Evolutionary conservation across 2,113 vertebrate species (phyloP), one percentile per base, ranked within the genome.

Genomic region (Copsychus sechellarum): DNA sequence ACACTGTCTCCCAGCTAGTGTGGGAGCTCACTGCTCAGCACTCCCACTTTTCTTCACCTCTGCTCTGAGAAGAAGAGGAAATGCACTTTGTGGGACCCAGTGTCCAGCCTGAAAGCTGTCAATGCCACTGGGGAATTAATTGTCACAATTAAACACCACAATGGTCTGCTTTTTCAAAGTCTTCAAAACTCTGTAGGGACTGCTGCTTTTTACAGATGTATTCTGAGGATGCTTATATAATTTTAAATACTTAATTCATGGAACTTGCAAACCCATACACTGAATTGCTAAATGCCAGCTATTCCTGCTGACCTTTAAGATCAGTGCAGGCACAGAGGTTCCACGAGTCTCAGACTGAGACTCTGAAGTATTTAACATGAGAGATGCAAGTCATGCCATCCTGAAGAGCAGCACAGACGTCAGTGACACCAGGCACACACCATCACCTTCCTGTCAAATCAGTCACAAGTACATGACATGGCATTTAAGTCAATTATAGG

Each of bases 61-160:
- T 47, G 8, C 21, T 61, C 70, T 4, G 8, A 80, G 71, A 14
- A 43, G 12, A 48, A 28, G 28, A 79, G 18, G 11, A 58, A 76
- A 40, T 1, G 7, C 4, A 7, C 53, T 64, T 36, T 31, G 29
- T 38, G n/a, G 24, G 33, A 29, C 18, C 0, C 2, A 3, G 15
- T 18, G 34, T 23, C 69, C 73, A 84, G n/a, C 54, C 45, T 51
- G 45, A 76, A 58, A 25, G 24, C 24, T 8, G 3, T 16, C 62
- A n/a, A 6, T 36, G 38, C 9, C 66, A 26, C 1, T 21, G 48
- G 28, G 57, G 11, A 77, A 64, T 53, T 31, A 50, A 28, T 17
- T 26, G n/a, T 54, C 67, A 24, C 57, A 67, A 45, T 83, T 7
- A 67, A 83, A 24, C 43, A 62, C 29, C 53, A 50, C 34, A 54